Evolutionary conservation across 2,888 invertebrate genomes (phyloP).

Genomic region (Hypselothyrea guttata): DNA sequence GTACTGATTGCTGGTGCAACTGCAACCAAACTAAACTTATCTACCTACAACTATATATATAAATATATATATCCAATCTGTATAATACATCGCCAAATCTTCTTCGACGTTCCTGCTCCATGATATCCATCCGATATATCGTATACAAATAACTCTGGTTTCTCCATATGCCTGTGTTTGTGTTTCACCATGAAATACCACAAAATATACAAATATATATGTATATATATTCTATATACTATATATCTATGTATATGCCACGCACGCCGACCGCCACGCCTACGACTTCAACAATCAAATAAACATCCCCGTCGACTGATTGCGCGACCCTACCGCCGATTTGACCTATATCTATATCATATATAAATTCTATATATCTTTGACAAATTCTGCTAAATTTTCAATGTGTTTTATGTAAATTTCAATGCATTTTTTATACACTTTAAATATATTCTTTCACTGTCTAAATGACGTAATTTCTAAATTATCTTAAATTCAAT

Average conservation of each 20-base stretch:
- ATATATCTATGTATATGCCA: constrained; percentile 48
- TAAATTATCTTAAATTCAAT: too few relatives aligned
- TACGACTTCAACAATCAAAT: constrained; percentile 60
- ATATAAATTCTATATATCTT: constrained; percentile 23
- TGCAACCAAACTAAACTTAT: constrained; percentile 45
- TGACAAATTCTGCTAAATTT: constrained; percentile 4
- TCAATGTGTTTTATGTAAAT: too few relatives aligned
- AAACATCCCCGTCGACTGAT: constrained; percentile 74
- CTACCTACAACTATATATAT: constrained; percentile 15
- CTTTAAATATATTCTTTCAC: too few relatives aligned
- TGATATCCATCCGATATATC: constrained; percentile 54
- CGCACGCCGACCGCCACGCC: constrained; percentile 60
- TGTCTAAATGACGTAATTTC: too few relatives aligned
- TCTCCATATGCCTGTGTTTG: constrained; percentile 45
- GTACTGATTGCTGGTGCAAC: constrained; percentile 75
- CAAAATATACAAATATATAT: constrained; percentile 5
- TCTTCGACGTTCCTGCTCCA: constrained; percentile 75
- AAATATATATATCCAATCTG: constrained; percentile 12
- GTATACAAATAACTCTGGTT: constrained; percentile 37
- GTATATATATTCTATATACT: constrained; percentile 16
- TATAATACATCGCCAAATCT: constrained; percentile 60
- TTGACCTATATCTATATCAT: constrained; percentile 46
- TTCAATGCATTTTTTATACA: too few relatives aligned
- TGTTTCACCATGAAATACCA: constrained; percentile 39
- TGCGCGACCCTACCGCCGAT: constrained; percentile 64